Base-by-base conservation (phyloP, 2,797 vertebrate species). In the Acanthiza pusilla region DNA sequence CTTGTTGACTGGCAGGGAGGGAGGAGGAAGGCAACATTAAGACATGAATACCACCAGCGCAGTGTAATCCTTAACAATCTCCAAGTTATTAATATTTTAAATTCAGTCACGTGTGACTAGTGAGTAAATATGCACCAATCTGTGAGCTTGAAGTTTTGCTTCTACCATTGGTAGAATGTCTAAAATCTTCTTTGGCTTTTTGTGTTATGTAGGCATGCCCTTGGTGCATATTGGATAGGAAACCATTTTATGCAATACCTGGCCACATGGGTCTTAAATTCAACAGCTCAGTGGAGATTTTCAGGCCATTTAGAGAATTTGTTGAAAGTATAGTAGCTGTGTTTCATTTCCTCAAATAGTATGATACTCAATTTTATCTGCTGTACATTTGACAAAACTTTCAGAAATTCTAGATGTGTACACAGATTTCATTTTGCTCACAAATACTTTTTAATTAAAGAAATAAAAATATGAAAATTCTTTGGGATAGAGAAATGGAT, bases 1-100 rank as follows among this genome's bases (percentile, higher is more conserved):
- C 11, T 36, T 74, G 11, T 71, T 27, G 82, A 79, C 4, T 63
- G 13, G 15, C 2, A 5, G 19, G 16, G 29, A 85, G 12, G 9
- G 15, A 60, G 29, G 26, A 68, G 30, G 15, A 76, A 66, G 10
- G 14, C 8, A 89, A 9, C 9, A 58, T 53, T 66, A 53, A 57
- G 23, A 63, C 19, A 34, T 5, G 10, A 55, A 55, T 26, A 51
- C 1, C 18, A 71, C 29, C 3, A 2, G 9, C 1, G 0, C 2
- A 70, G 11, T 34, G 11, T 18, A 81, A 58, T 38, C 21, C 27
- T 50, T 45, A 70, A 45, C 9, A 48, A 9, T 18, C 32, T 43
- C 36, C 10, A 71, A 16, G 21, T 38, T 40, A 71, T 34, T 72
- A 60, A 13, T 18, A 47, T 27, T 26, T 66, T 58, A 93, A 82